Percentiles rank a stretch among this genome's conserved stretches.
Evolutionary conservation across 2,888 invertebrate species (phyloP).

Genomic region (Ophion costatus): DNA sequence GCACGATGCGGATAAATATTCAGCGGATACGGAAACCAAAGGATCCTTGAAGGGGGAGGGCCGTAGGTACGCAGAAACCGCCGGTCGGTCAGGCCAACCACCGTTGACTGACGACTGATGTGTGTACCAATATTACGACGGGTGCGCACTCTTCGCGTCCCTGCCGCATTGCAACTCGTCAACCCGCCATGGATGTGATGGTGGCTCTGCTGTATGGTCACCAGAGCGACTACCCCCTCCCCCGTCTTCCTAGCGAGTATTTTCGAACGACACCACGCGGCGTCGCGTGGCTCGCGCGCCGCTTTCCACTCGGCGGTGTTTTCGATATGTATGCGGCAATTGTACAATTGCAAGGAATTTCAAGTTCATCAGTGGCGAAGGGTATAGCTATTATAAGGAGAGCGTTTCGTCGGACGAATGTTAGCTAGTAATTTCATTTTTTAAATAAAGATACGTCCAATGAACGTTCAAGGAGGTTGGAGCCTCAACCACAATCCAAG

Average conservation of each 20-base stretch:
- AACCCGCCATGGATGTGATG: neutral
- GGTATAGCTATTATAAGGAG: too few species aligned
- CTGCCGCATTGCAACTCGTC: neutral
- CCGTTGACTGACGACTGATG: constrained; percentile 50
- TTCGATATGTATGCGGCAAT: neutral
- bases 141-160: constrained; percentile 53
- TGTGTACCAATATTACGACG: constrained; percentile 34
- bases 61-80: constrained; percentile 4
- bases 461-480: too few species aligned
- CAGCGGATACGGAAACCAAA: constrained; percentile 25
- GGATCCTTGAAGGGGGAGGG: constrained; percentile 20
- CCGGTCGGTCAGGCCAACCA: constrained; percentile 58
- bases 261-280: neutral
- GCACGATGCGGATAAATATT: constrained; percentile 14
- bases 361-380: too few species aligned
- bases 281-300: neutral
- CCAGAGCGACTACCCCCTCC: neutral
- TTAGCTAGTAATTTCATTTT: too few species aligned
- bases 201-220: constrained; percentile 2
- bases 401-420: too few species aligned
- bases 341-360: too few species aligned
- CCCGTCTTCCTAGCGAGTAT: neutral
- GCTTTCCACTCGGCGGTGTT: neutral
- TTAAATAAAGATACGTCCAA: too few species aligned
- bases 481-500: too few species aligned